Base-by-base conservation (phyloP, 2,888 invertebrate genomes). In the Ctena decussata region DNA sequence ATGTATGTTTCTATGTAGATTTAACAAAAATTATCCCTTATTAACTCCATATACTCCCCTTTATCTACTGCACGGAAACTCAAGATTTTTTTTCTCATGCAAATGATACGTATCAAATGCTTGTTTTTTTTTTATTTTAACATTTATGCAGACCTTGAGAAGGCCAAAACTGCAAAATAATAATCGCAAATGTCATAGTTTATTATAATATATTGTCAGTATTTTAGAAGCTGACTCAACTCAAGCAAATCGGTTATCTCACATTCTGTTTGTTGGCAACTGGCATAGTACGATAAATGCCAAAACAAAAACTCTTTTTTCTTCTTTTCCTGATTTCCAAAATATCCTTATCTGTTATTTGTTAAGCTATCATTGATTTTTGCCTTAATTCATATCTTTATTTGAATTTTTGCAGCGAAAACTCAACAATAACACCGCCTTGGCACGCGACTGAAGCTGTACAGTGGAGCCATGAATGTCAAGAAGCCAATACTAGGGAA, bases 141-240 rank as follows among this genome's bases (percentile, higher is more conserved):
- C 5, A n/a, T 53, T 5, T 53, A n/a, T 53, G 18, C 8, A 5
- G 53, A 53, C 53, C 53, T 53, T 53, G 53, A n/a, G 5, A 53
- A 53, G 21, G 5, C 6, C 6, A 41, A 41, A 41, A 41, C 6
- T 11, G 15, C 6, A 41, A 41, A 15, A 53, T 15, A n/a, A 5
- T 15, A 53, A 5, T n/a, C 21, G 53, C 53, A 53, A 53, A 53
- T 21, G 21, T 53, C 53, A 53, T 53, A n/a, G 21, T 53, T 53
- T 53, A 53, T 53, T 15, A 11, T n/a, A 53, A 5, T 15, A 18
- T 12, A 53, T 5, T 21, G 21, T 53, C 53, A 5, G 1, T 65
- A 65, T 65, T 65, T 65, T 35, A 30, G 65, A 32, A 2, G 65
- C 65, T 65, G 65, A 65, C 65, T 35, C 35, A 65, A 65, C 35